Evolutionary conservation across 2,888 invertebrate genomes (phyloP), one percentile per base, ranked within the genome.

Genomic region (Graphium colonna): DNA sequence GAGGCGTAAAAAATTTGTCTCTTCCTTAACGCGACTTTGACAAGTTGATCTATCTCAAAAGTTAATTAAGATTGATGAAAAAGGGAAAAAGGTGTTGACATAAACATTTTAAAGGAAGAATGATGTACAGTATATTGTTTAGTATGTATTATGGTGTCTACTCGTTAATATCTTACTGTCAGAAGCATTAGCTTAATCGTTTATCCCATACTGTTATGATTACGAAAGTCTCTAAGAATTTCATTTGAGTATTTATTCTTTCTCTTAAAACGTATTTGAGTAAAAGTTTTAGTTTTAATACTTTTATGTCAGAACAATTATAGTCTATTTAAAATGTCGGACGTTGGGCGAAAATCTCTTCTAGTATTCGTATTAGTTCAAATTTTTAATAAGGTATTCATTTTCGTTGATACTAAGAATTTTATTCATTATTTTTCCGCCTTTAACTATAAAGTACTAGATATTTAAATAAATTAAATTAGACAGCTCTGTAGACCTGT

Each of bases 11-110:
- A 17, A 1, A 4, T 26, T 43, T 16, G 9, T 15, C 15, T 43
- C 33, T 40, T 5, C 15, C 42, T n/a, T 36, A 26, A 43, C 15
- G 42, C 43, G 47, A 52, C 52, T 48, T 26, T 52, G 52, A 52
- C 39, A 43, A 52, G 52, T 48, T 38, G 33, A 28, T 42, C 28
- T 36, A 26, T 17, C 47, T 42, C 43, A 36, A 43, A 52, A 17
- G 28, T 26, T 53, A 53, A 53, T 53, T 53, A 53, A 53, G 48
- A 53, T 53, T 43, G 48, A 53, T 53, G 53, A 31, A 39, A 39
- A 17, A 44, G 39, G 48, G 39, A 38, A 51, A 18, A 17, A 33
- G 44, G 36, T 26, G 39, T 51, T 41, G 44, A 38, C 21, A 45
- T 17, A 33, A 33, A 10, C 33, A 26, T 5, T 26, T 5, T 5